phyloP scores from a whole-genome alignment of 2,888 invertebrate genomes.

The Leucoma salicis region DNA sequence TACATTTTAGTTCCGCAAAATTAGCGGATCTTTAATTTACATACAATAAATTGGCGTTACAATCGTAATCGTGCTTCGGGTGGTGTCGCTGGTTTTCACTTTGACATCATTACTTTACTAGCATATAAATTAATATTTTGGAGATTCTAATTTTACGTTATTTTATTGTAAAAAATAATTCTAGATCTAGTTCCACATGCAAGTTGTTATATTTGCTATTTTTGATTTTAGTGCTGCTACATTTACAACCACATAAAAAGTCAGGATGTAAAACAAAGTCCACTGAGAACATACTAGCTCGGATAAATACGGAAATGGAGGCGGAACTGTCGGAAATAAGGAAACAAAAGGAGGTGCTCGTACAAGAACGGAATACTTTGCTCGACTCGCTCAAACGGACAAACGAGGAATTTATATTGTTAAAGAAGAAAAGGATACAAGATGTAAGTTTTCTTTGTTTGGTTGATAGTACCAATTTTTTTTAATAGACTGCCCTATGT shows the following conservation, averaged over 20 bases:
- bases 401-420: constrained; percentile 87
- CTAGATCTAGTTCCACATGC: not conserved
- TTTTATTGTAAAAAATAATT: not conserved
- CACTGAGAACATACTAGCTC: constrained; percentile 63
- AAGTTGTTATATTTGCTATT: not conserved
- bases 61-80: constrained; percentile 12
- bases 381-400: constrained; percentile 86
- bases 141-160: too few species aligned
- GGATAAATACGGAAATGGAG: constrained; percentile 68
- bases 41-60: constrained; percentile 21
- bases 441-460: constrained; percentile 83
- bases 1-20: constrained; percentile 13
- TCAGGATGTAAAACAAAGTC: constrained; percentile 57
- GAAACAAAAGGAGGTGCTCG: constrained; percentile 72
- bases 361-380: constrained; percentile 78
- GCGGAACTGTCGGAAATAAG: constrained; percentile 65
- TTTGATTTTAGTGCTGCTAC: constrained; percentile 55
- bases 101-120: constrained; percentile 8
- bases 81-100: constrained; percentile 12
- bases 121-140: constrained; percentile 18
- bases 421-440: constrained; percentile 90
- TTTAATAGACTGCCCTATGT: too few species aligned
- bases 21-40: constrained; percentile 14
- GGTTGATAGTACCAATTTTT: too few species aligned
- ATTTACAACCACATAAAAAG: constrained; percentile 68